Evolutionary conservation across 2,888 invertebrate genomes (phyloP), one percentile per base, ranked within the genome.

Genomic region (Drosophila mimica): DNA sequence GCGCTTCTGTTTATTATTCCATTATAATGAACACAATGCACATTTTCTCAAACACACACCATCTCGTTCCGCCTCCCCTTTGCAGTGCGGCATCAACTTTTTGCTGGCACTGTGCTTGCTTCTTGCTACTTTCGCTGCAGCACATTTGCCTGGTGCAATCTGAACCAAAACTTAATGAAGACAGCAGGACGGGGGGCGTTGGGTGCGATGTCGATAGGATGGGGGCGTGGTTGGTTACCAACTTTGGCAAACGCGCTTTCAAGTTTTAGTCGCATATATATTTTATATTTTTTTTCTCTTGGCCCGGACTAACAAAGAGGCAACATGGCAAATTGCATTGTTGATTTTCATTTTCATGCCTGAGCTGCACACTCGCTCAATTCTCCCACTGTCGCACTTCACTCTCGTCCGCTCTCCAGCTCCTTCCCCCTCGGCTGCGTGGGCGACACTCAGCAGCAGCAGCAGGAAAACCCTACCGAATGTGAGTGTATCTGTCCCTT

Each of bases 281-380:
- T 60, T 72, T 61, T 67, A 28, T 43, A 4, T 52, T 13, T 25
- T n/a, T 51, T 52, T 30, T 51, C 68, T 73, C 62, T 43, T 53
- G 70, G 63, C 58, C 73, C 64, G 60, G 46, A 48, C 74, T 56
- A 77, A 72, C 76, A 73, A 83, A 74, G 81, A 66, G 74, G 76
- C 83, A 83, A 83, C 85, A 74, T 76, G 74, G 88, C 88, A 90
- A 87, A 90, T 90, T 89, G 90, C 88, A 90, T 90, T 90, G 90
- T 88, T 88, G 83, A 88, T 88, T 90, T 88, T 90, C 78, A 88
- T 88, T 88, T 88, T 88, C 85, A 90, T 89, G 87, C 90, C 89
- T 86, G 74, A 79, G 75, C 74, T 72, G 54, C 61, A 51, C 34
- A 49, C 66, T 53, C 28, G 36, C 61, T 30, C 58, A 40, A 58